Conservation (phyloP, 2,888 invertebrate species). For the Epistrophe grossulariae region DNA sequence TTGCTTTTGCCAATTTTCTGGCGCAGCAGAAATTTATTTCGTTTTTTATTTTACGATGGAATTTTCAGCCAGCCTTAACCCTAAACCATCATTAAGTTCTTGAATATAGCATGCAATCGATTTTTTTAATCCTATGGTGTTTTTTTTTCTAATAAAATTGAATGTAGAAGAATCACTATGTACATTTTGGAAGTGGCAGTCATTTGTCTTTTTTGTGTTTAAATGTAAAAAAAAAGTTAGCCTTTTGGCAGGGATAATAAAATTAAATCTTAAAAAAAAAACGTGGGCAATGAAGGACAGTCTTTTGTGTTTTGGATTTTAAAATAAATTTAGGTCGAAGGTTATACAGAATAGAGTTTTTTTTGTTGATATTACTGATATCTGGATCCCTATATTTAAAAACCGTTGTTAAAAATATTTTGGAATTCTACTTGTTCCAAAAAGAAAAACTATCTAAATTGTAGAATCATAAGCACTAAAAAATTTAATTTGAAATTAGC, state of each 20-base stretch:
- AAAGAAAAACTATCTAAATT: no score
- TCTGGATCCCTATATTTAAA: no score
- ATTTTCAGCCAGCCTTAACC: constrained; percentile 43
- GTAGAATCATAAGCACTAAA: no score
- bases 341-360: no score
- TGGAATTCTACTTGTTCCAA: no score
- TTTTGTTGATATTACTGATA: no score
- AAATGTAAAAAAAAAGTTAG: neutral
- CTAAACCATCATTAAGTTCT: neutral
- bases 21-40: constrained; percentile 12
- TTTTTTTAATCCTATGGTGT: constrained; percentile 37
- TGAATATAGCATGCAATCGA: constrained; percentile 52
- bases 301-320: neutral
- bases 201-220: neutral
- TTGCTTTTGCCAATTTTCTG: constrained; percentile 65
- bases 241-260: neutral
- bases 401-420: no score
- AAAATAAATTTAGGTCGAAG: neutral
- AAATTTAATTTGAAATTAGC: no score
- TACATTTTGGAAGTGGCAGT: neutral
- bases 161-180: constrained; percentile 14
- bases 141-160: constrained; percentile 6
- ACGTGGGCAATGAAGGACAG: neutral
- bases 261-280: neutral
- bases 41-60: constrained; percentile 17